Evolutionary conservation across 2,888 invertebrate genomes (phyloP).

Genomic region (Drosophila setosimentum): DNA sequence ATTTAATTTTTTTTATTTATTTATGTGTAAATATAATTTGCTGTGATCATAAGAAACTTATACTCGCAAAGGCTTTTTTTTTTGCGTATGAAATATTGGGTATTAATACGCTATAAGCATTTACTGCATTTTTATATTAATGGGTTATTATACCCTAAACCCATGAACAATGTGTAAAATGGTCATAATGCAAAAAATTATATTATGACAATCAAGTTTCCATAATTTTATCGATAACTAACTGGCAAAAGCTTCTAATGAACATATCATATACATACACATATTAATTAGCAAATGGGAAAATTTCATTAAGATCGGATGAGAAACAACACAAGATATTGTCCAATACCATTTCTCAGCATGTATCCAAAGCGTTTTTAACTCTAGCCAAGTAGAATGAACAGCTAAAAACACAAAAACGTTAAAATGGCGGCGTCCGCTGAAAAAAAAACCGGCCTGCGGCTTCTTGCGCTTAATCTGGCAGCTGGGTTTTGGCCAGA

Average conservation of each 20-base stretch:
- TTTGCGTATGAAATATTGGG: not conserved
- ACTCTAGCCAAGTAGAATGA: conserved; percentile 26
- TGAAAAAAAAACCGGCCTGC: conserved; percentile 43
- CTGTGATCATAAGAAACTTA: not conserved
- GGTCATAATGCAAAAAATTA: not conserved
- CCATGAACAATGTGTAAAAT: not conserved
- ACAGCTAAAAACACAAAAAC: conserved; percentile 11
- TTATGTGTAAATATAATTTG: not conserved
- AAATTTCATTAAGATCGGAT: not conserved
- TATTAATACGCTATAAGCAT: not conserved
- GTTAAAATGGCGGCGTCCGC: conserved; percentile 35
- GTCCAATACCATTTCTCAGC: not conserved
- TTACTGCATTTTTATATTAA: not conserved
- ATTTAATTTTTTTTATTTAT: not conserved
- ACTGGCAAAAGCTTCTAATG: not conserved
- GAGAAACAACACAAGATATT: not conserved
- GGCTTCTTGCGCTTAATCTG: conserved; percentile 26
- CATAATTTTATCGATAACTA: too few species aligned
- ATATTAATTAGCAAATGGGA: not conserved
- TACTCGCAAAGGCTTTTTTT: not conserved
- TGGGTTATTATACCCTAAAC: not conserved
- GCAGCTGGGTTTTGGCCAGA: conserved; percentile 13
- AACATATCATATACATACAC: not conserved
- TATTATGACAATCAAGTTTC: too few species aligned
- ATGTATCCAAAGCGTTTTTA: not conserved